Evolutionary conservation across 1,140 invertebrate genomes (phyloP), one percentile per base, ranked within the genome.

Genomic region (Laodelphax striatellus): DNA sequence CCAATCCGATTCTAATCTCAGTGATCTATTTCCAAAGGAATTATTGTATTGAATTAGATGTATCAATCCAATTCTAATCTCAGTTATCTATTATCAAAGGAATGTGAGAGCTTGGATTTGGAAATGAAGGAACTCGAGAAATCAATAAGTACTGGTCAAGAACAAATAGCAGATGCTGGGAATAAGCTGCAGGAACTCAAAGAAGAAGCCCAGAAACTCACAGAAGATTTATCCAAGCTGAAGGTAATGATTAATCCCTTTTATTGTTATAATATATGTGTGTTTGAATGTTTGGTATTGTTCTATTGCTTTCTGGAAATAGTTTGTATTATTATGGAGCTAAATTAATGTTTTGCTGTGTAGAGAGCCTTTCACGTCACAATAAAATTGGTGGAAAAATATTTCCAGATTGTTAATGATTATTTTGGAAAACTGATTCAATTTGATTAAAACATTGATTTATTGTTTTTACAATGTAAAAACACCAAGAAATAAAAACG

Each of bases 81-180:
- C 9, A 9, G 43, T 46, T 16, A 4, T 64, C 38, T 58, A 28
- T 28, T 61, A 43, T 56, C 66, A 17, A 62, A 80, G 73, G 87
- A 93, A 67, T 86, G 86, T 60, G 87, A 92, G 69, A 86, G 83
- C 4, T 71, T 95, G 13, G 84, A 84, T 58, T 70, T 94, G 50
- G 93, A 96, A 74, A 84, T 92, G 24, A 76, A 78, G 22, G 91
- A 93, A 67, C 72, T 96, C 43, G 74, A 83, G 62, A 85, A 86
- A 57, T 77, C 82, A n/a, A 84, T 92, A 38, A 77, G 79, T 58
- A 76, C 65, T 57, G 82, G 82, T 43, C 76, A 81, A 63, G 76
- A 80, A 55, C 82, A 90, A 69, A 69, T 83, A 66, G 65, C 65
- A 63, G 60, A 70, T 41, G 44, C 54, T 41, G 68, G 74, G 60